phyloP scores from a whole-genome alignment of 64 coral and sea anemone genomes.

The Montipora cactus region DNA sequence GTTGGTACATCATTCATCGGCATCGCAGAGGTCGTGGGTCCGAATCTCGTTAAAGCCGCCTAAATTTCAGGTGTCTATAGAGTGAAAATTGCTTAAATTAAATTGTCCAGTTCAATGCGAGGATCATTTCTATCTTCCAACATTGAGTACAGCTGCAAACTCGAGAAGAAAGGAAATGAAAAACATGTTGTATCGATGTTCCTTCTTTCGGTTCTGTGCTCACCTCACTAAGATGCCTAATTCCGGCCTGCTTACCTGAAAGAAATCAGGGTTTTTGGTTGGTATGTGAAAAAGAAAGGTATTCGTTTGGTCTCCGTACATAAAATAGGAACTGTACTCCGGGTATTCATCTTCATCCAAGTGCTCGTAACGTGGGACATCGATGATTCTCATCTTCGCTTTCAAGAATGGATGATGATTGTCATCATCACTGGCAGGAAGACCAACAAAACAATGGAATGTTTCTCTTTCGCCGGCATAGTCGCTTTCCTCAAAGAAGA shows the following conservation, averaged over 20 bases:
- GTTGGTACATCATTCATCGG: too few species aligned
- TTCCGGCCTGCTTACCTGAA: conserved; percentile 30
- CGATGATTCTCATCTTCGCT: conserved; percentile 44
- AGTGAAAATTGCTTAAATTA: too few species aligned
- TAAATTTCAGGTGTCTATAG: too few species aligned
- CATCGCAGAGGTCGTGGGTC: too few species aligned
- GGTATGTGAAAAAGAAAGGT: conserved; percentile 63
- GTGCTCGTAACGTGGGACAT: conserved; percentile 58
- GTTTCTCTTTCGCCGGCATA: neutral
- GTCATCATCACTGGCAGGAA: neutral
- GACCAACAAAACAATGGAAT: conserved; percentile 55
- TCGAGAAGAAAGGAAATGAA: too few species aligned
- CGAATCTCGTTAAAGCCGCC: too few species aligned
- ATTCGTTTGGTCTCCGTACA: conserved; percentile 36
- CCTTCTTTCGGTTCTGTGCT: too few species aligned
- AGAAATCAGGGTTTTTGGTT: conserved; percentile 59
- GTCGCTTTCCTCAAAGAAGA: conserved; percentile 53
- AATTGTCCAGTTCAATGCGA: too few species aligned
- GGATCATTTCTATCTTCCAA: too few species aligned
- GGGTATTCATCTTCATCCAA: conserved; percentile 11
- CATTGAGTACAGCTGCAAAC: too few species aligned
- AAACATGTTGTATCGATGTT: too few species aligned
- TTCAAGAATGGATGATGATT: conserved; percentile 41
- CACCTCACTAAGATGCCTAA: too few species aligned
- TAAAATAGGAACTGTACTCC: conserved; percentile 32